Evolutionary conservation across 1,140 invertebrate species (phyloP).

Genomic region (Aphaenogaster floridana): DNA sequence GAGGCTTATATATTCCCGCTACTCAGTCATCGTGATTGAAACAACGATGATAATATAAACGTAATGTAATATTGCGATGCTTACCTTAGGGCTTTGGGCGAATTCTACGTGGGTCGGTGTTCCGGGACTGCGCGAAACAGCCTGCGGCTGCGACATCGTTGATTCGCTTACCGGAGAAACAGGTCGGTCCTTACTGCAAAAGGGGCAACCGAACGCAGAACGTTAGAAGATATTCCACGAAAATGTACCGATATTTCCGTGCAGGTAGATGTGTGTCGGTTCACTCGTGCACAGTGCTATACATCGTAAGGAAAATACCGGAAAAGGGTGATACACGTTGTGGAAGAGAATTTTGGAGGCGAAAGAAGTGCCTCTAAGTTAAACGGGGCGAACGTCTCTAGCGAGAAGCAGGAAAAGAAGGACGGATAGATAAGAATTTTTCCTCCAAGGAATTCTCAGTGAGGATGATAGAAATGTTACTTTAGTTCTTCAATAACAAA

Average conservation of each 20-base stretch:
- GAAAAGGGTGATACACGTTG: conserved; percentile 44
- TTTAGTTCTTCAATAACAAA: conserved; percentile 8
- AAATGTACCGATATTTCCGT: conserved; percentile 57
- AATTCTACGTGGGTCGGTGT: conserved; percentile 84
- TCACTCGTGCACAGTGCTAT: conserved; percentile 69
- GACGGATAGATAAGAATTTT: neutral
- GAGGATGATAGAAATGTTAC: conserved; percentile 30
- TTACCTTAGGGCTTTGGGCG: conserved; percentile 84
- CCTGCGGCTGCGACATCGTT: conserved; percentile 82
- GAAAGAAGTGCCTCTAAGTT: conserved; percentile 30
- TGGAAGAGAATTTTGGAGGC: conserved; percentile 30
- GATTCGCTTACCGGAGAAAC: conserved; percentile 86
- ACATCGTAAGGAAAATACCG: conserved; percentile 65
- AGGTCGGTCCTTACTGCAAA: conserved; percentile 88
- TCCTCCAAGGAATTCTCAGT: neutral
- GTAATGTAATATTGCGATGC: conserved; percentile 31
- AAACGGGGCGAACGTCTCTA: conserved; percentile 7
- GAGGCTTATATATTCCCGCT: neutral
- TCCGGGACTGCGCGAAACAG: conserved; percentile 80
- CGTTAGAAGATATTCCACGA: conserved; percentile 60
- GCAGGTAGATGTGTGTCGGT: conserved; percentile 59
- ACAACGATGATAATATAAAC: neutral
- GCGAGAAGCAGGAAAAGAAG: conserved; percentile 26
- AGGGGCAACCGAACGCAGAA: conserved; percentile 55
- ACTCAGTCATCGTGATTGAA: neutral